Percentiles rank a stretch among this genome's conserved stretches.
Conservation (phyloP, 2,797 vertebrate species). For the Sitta carolinensis region DNA sequence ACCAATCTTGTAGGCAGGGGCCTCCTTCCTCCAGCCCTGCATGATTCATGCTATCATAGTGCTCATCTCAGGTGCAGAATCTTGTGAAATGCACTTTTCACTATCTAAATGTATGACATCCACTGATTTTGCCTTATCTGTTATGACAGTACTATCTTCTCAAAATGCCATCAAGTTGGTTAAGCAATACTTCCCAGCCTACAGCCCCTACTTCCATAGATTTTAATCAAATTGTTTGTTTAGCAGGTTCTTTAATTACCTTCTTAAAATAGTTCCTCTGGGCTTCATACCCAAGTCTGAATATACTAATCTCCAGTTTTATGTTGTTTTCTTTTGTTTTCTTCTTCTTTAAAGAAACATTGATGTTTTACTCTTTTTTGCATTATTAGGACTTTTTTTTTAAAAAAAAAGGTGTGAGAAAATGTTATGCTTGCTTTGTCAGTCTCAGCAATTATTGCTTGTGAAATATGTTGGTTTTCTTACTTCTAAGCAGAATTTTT, state of each 20-base stretch:
- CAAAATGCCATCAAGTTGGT: neutral
- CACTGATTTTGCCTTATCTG: constrained; percentile 52
- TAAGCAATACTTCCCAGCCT: constrained; percentile 34
- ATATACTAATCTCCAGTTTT: neutral
- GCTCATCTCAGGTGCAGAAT: constrained; percentile 47
- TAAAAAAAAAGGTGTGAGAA: neutral
- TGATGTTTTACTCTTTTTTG: neutral
- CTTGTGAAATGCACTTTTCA: constrained; percentile 41
- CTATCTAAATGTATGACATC: constrained; percentile 44
- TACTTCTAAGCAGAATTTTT: neutral
- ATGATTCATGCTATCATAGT: constrained; percentile 37
- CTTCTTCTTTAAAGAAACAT: neutral
- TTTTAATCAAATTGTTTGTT: constrained; percentile 35
- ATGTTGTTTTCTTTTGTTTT: neutral
- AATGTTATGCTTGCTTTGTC: neutral
- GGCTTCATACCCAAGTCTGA: neutral
- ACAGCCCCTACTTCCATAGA: neutral
- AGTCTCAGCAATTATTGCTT: neutral
- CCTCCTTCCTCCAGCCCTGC: constrained; percentile 6
- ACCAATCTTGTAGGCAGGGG: neutral
- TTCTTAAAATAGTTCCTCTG: constrained; percentile 25
- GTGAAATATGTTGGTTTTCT: neutral
- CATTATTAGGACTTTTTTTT: neutral
- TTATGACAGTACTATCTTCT: constrained; percentile 18
- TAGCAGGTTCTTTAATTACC: constrained; percentile 38